These are phyloP conservation scores for Crepidodera aurea DNA, from an alignment of 2,888 invertebrate species.

Conservation along the genomic window DNA sequence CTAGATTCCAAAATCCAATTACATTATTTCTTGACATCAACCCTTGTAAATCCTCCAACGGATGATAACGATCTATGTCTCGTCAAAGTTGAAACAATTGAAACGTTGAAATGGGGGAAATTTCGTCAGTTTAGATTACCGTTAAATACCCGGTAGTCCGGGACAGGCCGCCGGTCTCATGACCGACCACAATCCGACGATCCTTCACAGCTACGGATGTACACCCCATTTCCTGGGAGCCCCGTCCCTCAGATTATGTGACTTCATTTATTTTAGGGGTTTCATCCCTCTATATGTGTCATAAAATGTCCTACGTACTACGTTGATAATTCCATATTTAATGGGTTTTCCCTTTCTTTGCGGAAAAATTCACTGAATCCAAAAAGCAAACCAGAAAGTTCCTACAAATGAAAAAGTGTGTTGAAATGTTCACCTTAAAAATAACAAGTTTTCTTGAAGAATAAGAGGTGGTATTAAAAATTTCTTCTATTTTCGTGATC, in stretches of 20 bases:
- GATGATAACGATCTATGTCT: slow-evolving; percentile 13
- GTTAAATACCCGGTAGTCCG: slow-evolving; percentile 52
- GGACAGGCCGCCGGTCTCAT: slow-evolving; percentile 25
- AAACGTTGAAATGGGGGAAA: slow-evolving; percentile 38
- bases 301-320: background rate
- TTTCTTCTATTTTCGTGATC: too few relatives aligned
- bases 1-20: background rate
- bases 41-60: slow-evolving; percentile 8
- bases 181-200: slow-evolving; percentile 47
- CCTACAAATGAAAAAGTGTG: too few relatives aligned
- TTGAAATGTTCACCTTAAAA: too few relatives aligned
- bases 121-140: slow-evolving; percentile 50
- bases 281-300: background rate
- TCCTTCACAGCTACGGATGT: slow-evolving; percentile 51
- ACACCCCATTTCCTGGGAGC: slow-evolving; percentile 36
- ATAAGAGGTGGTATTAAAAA: too few relatives aligned
- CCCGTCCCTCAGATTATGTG: slow-evolving; percentile 48
- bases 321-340: background rate
- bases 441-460: too few relatives aligned
- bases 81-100: slow-evolving; percentile 17
- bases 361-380: too few relatives aligned
- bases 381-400: too few relatives aligned
- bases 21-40: slow-evolving; percentile 14
- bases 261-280: slow-evolving; percentile 51
- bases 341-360: background rate